Evolutionary conservation across 2,113 vertebrate species (phyloP), one percentile per base, ranked within the genome.

Genomic region (Oncorhynchus kisutch): DNA sequence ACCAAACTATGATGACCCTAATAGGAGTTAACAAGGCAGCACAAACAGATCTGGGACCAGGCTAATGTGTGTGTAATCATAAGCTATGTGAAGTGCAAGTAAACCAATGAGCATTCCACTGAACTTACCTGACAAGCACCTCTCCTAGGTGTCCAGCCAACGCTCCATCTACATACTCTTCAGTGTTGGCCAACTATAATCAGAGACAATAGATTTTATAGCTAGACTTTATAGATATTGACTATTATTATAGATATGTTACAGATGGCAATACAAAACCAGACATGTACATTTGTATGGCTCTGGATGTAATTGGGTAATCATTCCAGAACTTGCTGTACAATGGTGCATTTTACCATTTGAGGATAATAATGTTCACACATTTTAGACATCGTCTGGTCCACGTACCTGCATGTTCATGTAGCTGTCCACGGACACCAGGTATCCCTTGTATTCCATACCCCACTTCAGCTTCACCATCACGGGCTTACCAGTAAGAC

Each of bases 401-500:
- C 2, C 20, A 24, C 45, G 6, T 25, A 97, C 98, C 96, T 99
- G 98, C 98, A 99, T 99, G 82, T 99, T 99, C 98, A 99, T 99
- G 91, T 98, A 99, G 48, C 96, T 96, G 18, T 99, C 97, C 66
- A 99, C 98, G 4, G 97, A 99, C 3, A 99, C 97, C 69, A 99
- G 93, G 90, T 99, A 99, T 67, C 97, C 98, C 74, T 99, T 99
- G 84, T 99, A 99, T 88, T 99, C 97, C 97, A 99, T 99, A 0
- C 97, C 97, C 97, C 97, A 99, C 92, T 99, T 99, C 76, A 99
- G 94, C 73, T 99, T 99, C 85, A 99, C 96, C 97, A 99, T 99
- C 77, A 99, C 97, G 6, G 98, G 98, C 66, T 99, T 99, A 3
- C 97, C 97, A 3, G 98, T 99, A 73, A 99, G 92, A 39, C 98